Percentiles rank a stretch among this genome's conserved stretches.
These are phyloP conservation scores for Orbicella faveolata DNA, from an alignment of 64 coral and sea anemone genomes.

Conservation along the genomic window DNA sequence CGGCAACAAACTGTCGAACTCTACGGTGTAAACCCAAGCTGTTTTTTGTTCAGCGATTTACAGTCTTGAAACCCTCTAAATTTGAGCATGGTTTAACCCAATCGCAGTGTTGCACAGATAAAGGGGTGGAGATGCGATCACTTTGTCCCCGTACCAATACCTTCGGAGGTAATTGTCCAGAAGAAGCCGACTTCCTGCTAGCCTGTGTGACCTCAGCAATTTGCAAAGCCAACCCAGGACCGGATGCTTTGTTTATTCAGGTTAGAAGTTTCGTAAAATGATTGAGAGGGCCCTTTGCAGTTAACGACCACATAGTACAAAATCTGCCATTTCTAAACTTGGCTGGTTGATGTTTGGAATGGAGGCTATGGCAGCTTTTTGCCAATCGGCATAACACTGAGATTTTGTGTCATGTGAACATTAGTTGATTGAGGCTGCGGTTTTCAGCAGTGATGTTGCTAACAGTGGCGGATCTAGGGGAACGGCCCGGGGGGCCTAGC, in stretches of 20 bases:
- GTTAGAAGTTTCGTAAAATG: neutral
- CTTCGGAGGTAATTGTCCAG: neutral
- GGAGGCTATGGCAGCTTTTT: too few relatives aligned
- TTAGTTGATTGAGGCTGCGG: too few relatives aligned
- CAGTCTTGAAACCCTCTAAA: too few relatives aligned
- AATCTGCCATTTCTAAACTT: neutral
- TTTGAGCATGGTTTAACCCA: neutral
- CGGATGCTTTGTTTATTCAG: neutral
- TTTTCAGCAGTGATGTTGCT: too few relatives aligned
- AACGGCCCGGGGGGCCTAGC: too few relatives aligned
- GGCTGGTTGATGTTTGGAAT: neutral
- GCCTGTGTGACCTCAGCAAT: neutral
- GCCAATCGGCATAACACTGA: too few relatives aligned
- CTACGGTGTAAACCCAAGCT: conserved; percentile 9
- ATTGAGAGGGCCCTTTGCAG: neutral
- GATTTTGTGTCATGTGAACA: neutral
- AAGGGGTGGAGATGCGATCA: neutral
- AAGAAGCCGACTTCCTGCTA: conserved; percentile 28
- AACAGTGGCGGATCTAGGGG: too few relatives aligned
- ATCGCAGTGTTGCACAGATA: neutral
- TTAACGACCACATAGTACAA: neutral
- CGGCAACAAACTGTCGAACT: neutral
- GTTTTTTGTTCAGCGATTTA: conserved; percentile 8
- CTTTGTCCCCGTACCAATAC: too few relatives aligned
- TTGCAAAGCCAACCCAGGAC: too few relatives aligned